Evolutionary conservation across 2,797 vertebrate species (phyloP).

Genomic region (Molossus alvarezi): DNA sequence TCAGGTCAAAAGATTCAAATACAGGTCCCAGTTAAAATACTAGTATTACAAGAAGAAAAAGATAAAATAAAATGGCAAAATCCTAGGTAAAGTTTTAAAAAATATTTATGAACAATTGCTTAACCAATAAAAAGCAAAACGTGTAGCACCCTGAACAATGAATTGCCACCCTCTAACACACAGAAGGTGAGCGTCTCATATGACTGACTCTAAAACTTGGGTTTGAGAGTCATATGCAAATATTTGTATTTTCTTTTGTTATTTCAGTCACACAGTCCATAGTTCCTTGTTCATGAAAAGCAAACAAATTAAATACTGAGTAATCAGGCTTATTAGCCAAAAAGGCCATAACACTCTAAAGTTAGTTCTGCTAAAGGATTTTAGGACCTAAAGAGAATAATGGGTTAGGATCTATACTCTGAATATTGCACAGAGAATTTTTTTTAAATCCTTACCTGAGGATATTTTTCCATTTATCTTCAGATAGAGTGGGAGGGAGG

Average conservation of each 20-base stretch:
- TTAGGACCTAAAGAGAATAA: background rate
- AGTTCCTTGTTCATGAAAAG: background rate
- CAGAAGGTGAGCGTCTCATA: background rate
- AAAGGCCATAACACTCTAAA: background rate
- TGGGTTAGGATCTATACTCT: background rate
- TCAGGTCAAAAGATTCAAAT: background rate
- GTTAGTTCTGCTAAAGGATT: background rate
- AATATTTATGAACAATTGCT: conserved; percentile 24
- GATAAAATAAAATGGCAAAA: background rate
- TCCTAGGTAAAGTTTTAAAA: background rate
- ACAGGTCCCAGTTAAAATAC: background rate
- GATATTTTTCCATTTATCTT: background rate
- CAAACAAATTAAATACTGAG: background rate
- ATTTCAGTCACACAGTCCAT: background rate
- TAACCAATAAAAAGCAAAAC: conserved; percentile 1
- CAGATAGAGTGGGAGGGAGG: too few relatives aligned
- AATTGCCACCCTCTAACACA: background rate
- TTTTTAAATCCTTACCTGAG: too few relatives aligned
- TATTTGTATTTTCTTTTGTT: conserved; percentile 15
- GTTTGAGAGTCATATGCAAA: background rate
- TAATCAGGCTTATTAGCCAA: conserved; percentile 29
- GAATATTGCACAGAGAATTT: background rate
- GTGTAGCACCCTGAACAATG: background rate
- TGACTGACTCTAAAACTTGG: conserved; percentile 31
- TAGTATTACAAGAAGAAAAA: background rate